Conservation (phyloP, 1,140 invertebrate species). For the Steinernema khuongi region DNA sequence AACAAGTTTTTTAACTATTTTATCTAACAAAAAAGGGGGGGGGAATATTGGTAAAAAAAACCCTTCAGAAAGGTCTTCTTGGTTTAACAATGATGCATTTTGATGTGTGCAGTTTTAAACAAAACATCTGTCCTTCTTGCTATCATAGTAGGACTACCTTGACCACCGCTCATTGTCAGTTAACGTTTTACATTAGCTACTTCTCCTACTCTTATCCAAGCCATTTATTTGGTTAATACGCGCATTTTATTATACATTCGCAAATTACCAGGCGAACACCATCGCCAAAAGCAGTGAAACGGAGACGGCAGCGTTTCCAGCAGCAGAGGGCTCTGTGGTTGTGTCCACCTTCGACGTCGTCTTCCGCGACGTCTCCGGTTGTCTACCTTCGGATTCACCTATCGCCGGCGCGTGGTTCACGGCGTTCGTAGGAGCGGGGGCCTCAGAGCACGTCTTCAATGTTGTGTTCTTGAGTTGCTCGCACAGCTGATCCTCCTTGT, state of each 20-base stretch:
- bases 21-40: too few species aligned
- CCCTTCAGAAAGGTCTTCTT: too few species aligned
- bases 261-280: background rate
- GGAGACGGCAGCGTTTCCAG: background rate
- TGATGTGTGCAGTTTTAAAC: too few species aligned
- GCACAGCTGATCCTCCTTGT: slow-evolving; percentile 47
- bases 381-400: background rate
- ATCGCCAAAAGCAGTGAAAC: background rate
- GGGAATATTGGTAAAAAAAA: too few species aligned
- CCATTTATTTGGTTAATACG: too few species aligned
- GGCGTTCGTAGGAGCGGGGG: background rate
- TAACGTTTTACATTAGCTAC: background rate
- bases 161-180: background rate
- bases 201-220: too few species aligned
- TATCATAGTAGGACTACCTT: too few species aligned
- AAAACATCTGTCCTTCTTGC: too few species aligned
- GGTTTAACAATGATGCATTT: too few species aligned
- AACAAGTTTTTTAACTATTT: too few species aligned
- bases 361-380: background rate
- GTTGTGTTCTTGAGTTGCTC: slow-evolving; percentile 39
- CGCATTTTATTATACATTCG: background rate
- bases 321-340: background rate
- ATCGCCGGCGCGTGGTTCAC: background rate
- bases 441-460: slow-evolving; percentile 36
- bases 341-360: background rate